A percentile compares a stretch with the other conserved stretches of the same genome.
These are phyloP conservation scores for Pteruthius melanotis DNA, from an alignment of 2,113 vertebrate genomes.

Conservation along the genomic window DNA sequence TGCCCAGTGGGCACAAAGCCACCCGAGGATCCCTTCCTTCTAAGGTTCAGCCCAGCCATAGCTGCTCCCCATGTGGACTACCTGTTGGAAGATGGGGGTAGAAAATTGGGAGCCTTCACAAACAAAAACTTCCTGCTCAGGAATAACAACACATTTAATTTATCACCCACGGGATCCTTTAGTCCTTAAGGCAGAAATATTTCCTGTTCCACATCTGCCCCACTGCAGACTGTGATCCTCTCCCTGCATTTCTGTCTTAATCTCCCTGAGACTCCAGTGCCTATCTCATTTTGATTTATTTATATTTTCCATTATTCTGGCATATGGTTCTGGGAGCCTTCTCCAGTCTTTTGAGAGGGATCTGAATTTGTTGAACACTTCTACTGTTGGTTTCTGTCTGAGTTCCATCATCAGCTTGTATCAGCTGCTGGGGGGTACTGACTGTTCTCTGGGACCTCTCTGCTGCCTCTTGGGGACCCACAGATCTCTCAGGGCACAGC, in stretches of 20 bases:
- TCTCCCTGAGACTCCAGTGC: constrained; percentile 15
- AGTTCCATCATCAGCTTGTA: neutral
- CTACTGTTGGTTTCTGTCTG: neutral
- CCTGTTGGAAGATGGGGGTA: neutral
- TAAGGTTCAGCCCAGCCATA: neutral
- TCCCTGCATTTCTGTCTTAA: neutral
- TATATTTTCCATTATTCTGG: constrained; percentile 9
- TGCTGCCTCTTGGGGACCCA: neutral
- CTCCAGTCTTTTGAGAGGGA: neutral
- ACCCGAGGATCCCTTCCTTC: neutral
- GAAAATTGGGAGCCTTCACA: neutral
- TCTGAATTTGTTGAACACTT: neutral
- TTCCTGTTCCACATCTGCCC: neutral
- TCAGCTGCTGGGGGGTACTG: neutral
- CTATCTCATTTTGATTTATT: constrained; percentile 25
- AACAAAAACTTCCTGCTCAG: neutral
- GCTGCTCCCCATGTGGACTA: neutral
- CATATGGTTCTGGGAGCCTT: constrained; percentile 24
- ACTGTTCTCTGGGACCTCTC: neutral
- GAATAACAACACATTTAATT: neutral
- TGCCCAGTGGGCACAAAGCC: neutral
- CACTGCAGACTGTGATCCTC: neutral
- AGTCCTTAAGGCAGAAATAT: neutral
- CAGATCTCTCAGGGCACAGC: neutral
- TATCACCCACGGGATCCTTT: neutral